Conservation (phyloP, 2,113 vertebrate species). For the Gasterosteus nipponicus region DNA sequence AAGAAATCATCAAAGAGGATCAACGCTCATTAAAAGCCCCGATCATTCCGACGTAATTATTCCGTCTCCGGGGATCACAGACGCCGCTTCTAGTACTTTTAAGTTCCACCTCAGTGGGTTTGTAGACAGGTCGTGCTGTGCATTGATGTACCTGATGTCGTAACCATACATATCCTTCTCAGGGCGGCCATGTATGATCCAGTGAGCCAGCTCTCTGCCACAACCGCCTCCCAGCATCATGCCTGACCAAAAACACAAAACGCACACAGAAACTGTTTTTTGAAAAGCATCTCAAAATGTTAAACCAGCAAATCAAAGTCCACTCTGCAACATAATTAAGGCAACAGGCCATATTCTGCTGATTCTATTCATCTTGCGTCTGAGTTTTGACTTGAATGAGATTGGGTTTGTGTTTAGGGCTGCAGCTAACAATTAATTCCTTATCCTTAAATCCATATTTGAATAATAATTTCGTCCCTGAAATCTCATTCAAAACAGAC, state of each 20-base stretch:
- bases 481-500: background rate
- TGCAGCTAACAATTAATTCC: background rate
- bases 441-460: background rate
- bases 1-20: constrained; percentile 4
- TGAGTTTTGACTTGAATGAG: background rate
- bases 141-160: constrained; percentile 87
- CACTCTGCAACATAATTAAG: background rate
- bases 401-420: background rate
- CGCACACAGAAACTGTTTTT: constrained; percentile 1
- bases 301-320: background rate
- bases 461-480: background rate
- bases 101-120: background rate
- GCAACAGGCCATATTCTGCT: background rate
- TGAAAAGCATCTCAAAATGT: background rate
- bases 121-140: background rate
- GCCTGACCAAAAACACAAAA: constrained; percentile 75
- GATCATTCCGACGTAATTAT: background rate
- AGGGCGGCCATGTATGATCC: constrained; percentile 90
- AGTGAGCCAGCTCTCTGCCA: constrained; percentile 92
- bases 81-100: background rate
- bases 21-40: constrained; percentile 27
- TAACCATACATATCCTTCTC: constrained; percentile 98
- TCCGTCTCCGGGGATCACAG: background rate
- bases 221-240: constrained; percentile 99
- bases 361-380: background rate